These are phyloP conservation scores for Spodoptera frugiperda DNA, from an alignment of 1,140 invertebrate genomes.

Conservation along the genomic window DNA sequence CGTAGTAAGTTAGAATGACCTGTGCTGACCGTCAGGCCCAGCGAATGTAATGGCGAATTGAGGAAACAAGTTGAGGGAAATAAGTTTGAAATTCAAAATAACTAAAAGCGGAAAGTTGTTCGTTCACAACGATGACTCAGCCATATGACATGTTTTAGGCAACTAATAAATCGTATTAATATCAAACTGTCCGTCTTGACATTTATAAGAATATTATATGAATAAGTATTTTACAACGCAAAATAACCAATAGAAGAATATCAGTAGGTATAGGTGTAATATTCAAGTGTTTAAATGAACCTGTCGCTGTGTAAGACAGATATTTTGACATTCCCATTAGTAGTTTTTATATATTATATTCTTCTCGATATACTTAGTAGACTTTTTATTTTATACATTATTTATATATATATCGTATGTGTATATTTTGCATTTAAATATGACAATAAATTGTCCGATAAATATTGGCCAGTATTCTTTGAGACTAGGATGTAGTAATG, in stretches of 20 bases:
- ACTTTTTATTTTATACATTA: slow-evolving; percentile 33
- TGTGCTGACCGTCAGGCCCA: not conserved
- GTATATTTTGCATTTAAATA: slow-evolving; percentile 29
- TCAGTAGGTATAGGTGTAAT: slow-evolving; percentile 9
- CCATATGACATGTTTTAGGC: slow-evolving; percentile 42
- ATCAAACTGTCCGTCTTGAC: slow-evolving; percentile 44
- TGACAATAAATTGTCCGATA: slow-evolving; percentile 53
- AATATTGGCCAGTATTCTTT: slow-evolving; percentile 68
- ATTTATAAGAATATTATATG: not conserved
- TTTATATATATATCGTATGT: slow-evolving; percentile 39
- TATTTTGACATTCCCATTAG: slow-evolving; percentile 22
- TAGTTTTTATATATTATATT: slow-evolving; percentile 21
- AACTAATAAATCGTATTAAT: slow-evolving; percentile 45
- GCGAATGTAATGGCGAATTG: not conserved
- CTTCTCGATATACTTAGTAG: too few species aligned
- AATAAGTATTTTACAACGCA: slow-evolving; percentile 34
- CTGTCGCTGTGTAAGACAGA: slow-evolving; percentile 23
- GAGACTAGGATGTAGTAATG: not conserved
- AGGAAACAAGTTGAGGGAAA: not conserved
- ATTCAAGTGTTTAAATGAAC: not conserved
- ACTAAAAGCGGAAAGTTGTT: slow-evolving; percentile 30
- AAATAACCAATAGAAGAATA: slow-evolving; percentile 45
- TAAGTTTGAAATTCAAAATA: slow-evolving; percentile 28
- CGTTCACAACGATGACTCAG: slow-evolving; percentile 29
- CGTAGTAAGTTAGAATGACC: not conserved